phyloP scores from a whole-genome alignment of 2,797 vertebrate species.

The Rhinatrema bivittatum region DNA sequence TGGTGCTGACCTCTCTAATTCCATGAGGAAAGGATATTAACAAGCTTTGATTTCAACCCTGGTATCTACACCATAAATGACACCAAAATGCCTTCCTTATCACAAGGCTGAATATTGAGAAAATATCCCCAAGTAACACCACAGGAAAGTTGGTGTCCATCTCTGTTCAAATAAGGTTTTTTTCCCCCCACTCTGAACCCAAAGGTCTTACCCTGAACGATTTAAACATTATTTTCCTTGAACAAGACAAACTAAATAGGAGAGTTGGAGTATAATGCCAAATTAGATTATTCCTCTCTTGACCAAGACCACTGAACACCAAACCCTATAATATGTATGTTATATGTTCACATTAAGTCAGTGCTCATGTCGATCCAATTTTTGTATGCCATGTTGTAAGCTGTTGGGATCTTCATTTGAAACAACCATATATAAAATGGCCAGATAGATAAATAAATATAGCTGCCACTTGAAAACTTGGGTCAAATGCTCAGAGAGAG shows the following conservation, averaged over 20 bases:
- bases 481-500: no score
- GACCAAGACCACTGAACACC: slow-evolving; percentile 84
- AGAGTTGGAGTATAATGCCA: slow-evolving; percentile 77
- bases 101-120: slow-evolving; percentile 58
- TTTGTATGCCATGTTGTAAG: slow-evolving; percentile 5
- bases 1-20: slow-evolving; percentile 41
- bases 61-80: slow-evolving; percentile 57
- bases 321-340: no score
- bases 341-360: no score
- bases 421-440: neutral
- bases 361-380: no score
- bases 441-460: no score
- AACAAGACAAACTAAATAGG: slow-evolving; percentile 93
- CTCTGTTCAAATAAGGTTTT: slow-evolving; percentile 59
- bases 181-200: slow-evolving; percentile 57
- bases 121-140: slow-evolving; percentile 47
- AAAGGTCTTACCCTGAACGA: slow-evolving; percentile 84
- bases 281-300: slow-evolving; percentile 94
- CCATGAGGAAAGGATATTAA: slow-evolving; percentile 56
- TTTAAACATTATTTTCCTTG: slow-evolving; percentile 92
- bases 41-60: slow-evolving; percentile 55
- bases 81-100: slow-evolving; percentile 49
- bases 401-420: slow-evolving; percentile 1
- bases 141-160: slow-evolving; percentile 61
- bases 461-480: no score